Evolutionary conservation across 2,888 invertebrate genomes (phyloP).

Genomic region (Catotricha subobsoleta): DNA sequence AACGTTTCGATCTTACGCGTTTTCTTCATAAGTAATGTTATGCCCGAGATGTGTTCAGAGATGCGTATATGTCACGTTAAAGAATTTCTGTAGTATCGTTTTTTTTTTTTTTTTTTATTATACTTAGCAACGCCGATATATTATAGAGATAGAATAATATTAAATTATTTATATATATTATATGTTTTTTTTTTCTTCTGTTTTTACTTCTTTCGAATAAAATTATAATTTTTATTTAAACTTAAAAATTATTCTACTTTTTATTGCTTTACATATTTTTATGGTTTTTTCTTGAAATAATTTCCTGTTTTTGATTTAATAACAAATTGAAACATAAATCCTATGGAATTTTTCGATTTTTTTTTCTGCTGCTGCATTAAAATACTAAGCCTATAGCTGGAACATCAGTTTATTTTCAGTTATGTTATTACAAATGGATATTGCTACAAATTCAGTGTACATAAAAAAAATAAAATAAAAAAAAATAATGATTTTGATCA

Average conservation of each 20-base stretch:
- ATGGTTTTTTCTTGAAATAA: neutral
- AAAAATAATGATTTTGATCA: constrained; percentile 5
- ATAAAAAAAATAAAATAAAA: neutral
- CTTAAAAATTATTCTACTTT: neutral
- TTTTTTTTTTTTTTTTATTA: neutral
- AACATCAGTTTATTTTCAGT: too few relatives aligned
- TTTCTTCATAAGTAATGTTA: neutral
- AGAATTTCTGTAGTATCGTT: constrained; percentile 4
- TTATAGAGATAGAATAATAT: too few relatives aligned
- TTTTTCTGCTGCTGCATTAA: neutral
- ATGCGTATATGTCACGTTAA: constrained; percentile 5
- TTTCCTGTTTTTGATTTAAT: constrained; percentile 6
- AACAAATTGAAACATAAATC: constrained; percentile 6
- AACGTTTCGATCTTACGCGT: constrained; percentile 6
- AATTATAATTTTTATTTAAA: neutral
- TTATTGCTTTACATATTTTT: constrained; percentile 1
- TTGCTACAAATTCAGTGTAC: too few relatives aligned
- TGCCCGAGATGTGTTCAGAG: constrained; percentile 4
- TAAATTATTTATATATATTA: too few relatives aligned
- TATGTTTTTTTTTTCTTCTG: too few relatives aligned
- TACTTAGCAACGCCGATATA: too few relatives aligned
- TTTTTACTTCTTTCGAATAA: neutral
- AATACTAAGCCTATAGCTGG: too few relatives aligned
- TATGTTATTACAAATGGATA: too few relatives aligned
- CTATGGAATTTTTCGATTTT: neutral